Percentiles rank a stretch among this genome's conserved stretches.
Evolutionary conservation across 1,140 invertebrate species (phyloP).

Genomic region (Aphidius gifuensis): DNA sequence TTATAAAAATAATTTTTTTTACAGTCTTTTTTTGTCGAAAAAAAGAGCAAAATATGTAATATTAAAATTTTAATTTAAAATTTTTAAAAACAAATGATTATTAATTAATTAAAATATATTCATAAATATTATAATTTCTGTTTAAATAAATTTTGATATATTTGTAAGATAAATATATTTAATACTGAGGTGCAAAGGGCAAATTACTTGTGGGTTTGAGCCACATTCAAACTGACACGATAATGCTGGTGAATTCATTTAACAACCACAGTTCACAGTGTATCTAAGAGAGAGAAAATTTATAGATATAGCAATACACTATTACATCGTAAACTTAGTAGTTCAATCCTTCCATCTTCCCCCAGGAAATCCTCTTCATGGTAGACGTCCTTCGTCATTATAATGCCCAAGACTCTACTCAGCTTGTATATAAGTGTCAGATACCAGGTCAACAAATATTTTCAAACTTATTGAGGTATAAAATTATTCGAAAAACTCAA

Average conservation of each 20-base stretch:
- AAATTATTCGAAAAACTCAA: no score
- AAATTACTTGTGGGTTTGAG: conserved; percentile 33
- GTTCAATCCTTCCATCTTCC: conserved; percentile 10
- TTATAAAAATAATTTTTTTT: no score
- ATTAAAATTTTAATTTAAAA: no score
- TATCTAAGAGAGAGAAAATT: conserved; percentile 27
- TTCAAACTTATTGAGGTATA: no score
- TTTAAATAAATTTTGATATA: no score
- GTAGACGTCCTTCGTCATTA: conserved; percentile 16
- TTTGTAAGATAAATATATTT: no score
- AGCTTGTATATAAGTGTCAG: not conserved
- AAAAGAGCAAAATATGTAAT: no score
- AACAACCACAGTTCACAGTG: conserved; percentile 36
- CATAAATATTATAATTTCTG: no score
- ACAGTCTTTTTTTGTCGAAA: no score
- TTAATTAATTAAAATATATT: no score
- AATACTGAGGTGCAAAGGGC: conserved; percentile 18
- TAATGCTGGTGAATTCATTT: conserved; percentile 49
- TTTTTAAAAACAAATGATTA: no score
- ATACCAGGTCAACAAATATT: not conserved
- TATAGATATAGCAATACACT: conserved; percentile 1
- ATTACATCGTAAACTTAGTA: not conserved
- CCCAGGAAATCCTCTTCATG: conserved; percentile 16
- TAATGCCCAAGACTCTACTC: not conserved
- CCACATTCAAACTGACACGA: conserved; percentile 39